Base-by-base conservation (phyloP, 2,888 invertebrate species). In the Microctonus hyperodae region DNA sequence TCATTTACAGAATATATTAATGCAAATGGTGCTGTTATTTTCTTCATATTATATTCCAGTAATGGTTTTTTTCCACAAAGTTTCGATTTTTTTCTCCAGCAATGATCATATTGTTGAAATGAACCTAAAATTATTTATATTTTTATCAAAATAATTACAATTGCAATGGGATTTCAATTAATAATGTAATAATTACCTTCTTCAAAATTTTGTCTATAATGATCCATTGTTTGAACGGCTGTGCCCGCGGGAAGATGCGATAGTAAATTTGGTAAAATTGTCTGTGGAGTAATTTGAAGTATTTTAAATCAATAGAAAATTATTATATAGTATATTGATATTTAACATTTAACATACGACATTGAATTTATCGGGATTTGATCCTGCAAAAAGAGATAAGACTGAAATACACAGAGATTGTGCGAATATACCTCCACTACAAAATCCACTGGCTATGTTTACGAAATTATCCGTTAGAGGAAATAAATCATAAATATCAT, bases 1-100 rank as follows among this genome's bases (percentile, higher is more conserved):
- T 79, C 79, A 22, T 72, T 74, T 5, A 64, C 40, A 23, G 72
- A 73, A 60, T 77, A 79, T 64, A 77, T 63, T 66, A 78, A 50
- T 50, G 73, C 76, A 2, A 72, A 66, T 13, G 73, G 71, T 11
- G 69, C 68, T 22, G 67, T 70, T 57, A 75, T 69, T 64, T 73
- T 73, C n/a, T 70, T 70, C 6, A 75, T 28, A 51, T 74, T 69
- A 65, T 75, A 76, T 1, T 31, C 28, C 44, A 74, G 72, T 10
- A 74, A 73, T 35, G 37, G 65, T 53, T 68, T 69, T 22, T 70
- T 67, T 7, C 70, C 69, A 33, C 74, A 76, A 3, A 64, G 64
- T 9, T 64, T 65, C 20, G 65, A 71, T 65, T 75, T 75, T 10
- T 69, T 65, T 31, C 28, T 35, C 50, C 61, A 64, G 9, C 74